Conservation (phyloP, 1,140 invertebrate species). For the Ylistrum balloti region DNA sequence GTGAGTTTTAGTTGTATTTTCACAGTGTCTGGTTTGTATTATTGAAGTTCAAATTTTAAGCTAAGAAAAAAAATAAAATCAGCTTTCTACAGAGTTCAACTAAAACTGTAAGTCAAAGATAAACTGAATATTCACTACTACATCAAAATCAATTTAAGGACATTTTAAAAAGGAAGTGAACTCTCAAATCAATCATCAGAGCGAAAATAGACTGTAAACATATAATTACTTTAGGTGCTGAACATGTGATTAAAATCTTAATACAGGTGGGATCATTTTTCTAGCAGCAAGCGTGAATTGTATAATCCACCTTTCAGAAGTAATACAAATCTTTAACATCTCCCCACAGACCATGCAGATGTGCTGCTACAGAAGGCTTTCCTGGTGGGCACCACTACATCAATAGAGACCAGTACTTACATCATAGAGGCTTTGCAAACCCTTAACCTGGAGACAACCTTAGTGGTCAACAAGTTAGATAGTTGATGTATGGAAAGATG, state of each 20-base stretch:
- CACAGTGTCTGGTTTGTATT: background rate
- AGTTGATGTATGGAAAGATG: background rate
- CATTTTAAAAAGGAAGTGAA: background rate
- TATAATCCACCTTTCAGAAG: no score
- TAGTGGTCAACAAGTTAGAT: background rate
- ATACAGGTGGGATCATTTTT: no score
- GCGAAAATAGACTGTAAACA: background rate
- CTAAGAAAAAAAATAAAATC: no score
- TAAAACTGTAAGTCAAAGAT: no score
- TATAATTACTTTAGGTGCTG: background rate
- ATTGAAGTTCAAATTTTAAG: no score
- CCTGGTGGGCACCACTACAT: conserved; percentile 90
- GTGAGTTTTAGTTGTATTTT: conserved; percentile 77
- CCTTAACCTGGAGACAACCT: conserved; percentile 88
- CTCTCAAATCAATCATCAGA: background rate
- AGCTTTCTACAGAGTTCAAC: no score
- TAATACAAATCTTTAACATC: no score
- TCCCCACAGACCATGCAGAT: conserved; percentile 88
- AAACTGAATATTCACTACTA: no score
- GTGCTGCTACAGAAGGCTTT: conserved; percentile 92
- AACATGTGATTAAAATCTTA: conserved; percentile 75
- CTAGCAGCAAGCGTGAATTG: no score
- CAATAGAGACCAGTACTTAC: conserved; percentile 89
- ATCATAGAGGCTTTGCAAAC: conserved; percentile 91
- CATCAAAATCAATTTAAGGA: no score